Percentiles rank a stretch among this genome's conserved stretches.
Evolutionary conservation across 2,888 invertebrate species (phyloP).

Genomic region (Polietes domitor): DNA sequence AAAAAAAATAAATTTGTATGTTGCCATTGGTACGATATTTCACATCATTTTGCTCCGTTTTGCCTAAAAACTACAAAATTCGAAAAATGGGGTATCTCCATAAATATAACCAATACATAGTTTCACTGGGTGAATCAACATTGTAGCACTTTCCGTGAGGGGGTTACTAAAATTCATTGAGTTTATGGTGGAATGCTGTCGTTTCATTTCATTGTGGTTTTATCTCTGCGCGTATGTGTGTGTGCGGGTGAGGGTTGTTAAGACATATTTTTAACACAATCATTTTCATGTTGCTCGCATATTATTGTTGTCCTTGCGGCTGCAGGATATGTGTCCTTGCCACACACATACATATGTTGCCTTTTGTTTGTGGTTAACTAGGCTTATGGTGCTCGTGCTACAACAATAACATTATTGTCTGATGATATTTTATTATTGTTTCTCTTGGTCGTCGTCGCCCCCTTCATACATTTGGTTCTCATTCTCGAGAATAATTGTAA

Average conservation of each 20-base stretch:
- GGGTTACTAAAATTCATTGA: not conserved
- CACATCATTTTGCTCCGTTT: no score
- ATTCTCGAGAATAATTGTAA: slow-evolving; percentile 14
- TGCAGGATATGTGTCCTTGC: not conserved
- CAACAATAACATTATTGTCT: slow-evolving; percentile 18
- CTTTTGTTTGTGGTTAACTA: slow-evolving; percentile 11
- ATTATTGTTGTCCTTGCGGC: not conserved
- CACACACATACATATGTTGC: not conserved
- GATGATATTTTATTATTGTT: slow-evolving; percentile 21
- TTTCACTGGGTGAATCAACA: slow-evolving; percentile 1
- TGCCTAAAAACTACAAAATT: no score
- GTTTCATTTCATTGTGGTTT: not conserved
- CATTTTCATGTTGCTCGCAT: not conserved
- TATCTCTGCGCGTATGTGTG: not conserved
- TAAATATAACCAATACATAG: no score
- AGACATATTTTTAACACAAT: slow-evolving; percentile 16
- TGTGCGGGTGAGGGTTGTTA: not conserved
- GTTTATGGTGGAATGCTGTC: not conserved
- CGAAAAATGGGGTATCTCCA: no score
- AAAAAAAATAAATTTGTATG: no score
- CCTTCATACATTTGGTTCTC: not conserved
- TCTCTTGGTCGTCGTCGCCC: not conserved
- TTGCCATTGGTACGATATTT: no score
- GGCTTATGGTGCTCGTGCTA: not conserved
- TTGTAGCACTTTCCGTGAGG: not conserved